Conservation (phyloP, 2,113 vertebrate species). For the Phrynocephalus versicolor region DNA sequence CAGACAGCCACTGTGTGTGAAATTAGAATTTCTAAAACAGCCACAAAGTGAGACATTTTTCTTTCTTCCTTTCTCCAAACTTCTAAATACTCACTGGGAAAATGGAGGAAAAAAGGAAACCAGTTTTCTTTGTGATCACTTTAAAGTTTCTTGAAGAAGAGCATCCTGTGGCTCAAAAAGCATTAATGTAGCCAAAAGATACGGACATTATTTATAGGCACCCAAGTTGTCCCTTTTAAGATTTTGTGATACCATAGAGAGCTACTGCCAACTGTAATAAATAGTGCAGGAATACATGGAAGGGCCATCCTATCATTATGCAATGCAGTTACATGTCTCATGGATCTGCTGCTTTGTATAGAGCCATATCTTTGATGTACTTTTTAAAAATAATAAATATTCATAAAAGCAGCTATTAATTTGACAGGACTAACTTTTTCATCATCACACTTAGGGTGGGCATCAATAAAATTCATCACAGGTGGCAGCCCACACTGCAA, state of each 20-base stretch:
- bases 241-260: neutral
- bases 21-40: neutral
- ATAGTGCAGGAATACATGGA: neutral
- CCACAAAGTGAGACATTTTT: neutral
- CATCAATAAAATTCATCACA: neutral
- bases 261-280: neutral
- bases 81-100: neutral
- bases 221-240: neutral
- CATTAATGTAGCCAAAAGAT: neutral
- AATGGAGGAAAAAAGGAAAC: conserved; percentile 4
- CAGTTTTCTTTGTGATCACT: neutral
- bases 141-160: neutral
- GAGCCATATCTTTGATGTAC: neutral
- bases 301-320: neutral
- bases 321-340: neutral
- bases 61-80: neutral
- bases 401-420: neutral
- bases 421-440: neutral
- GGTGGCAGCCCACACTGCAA: too few species aligned
- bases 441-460: neutral
- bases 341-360: neutral
- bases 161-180: neutral
- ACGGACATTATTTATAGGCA: conserved; percentile 8
- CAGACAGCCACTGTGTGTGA: neutral
- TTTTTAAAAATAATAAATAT: conserved; percentile 1